Base-by-base conservation (phyloP, 2,888 invertebrate species). In the Andricus curvator region DNA sequence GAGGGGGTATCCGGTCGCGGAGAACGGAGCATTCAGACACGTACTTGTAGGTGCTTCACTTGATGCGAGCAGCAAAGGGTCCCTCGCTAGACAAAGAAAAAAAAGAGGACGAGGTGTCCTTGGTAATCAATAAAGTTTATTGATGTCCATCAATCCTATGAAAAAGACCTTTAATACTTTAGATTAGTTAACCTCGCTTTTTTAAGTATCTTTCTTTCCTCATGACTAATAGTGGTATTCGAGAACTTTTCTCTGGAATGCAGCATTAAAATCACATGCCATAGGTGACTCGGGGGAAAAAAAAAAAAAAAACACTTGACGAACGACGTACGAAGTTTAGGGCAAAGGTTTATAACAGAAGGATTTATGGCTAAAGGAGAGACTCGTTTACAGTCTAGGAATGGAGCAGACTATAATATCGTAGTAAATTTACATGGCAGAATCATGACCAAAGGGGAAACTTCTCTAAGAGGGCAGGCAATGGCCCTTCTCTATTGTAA, bases 401-500 rank as follows among this genome's bases (percentile, higher is more conserved):
- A 51, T 74, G 56, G 29, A 33, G n/a, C 33, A 74, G 15, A 62
- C 62, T 62, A 9, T 56, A 20, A 2, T 56, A 70, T 29, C 29
- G n/a, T 74, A 56, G 70, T 56, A 51, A 74, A 56, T 74, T 56
- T 74, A 56, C 51, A 74, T 74, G 74, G 56, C 44, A 67, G 83
- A 84, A 84, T 79, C 81, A 83, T 80, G 83, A 79, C 82, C 82
- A 74, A 84, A 78, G 81, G 83, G 82, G 84, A 84, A 85, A 80
- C 80, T 80, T 81, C 84, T 86, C 86, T 82, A 85, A 83, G 83
- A 87, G 84, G 80, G 82, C 84, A 81, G 79, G 83, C 84, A 85
- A 79, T 85, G 84, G 83, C 87, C 84, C 90, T 91, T 89, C 86
- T 88, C 89, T 86, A 90, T 91, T 90, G 89, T 90, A 82, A 85